Base-by-base conservation (phyloP, 2,797 vertebrate genomes). In the Loriculus beryllinus region DNA sequence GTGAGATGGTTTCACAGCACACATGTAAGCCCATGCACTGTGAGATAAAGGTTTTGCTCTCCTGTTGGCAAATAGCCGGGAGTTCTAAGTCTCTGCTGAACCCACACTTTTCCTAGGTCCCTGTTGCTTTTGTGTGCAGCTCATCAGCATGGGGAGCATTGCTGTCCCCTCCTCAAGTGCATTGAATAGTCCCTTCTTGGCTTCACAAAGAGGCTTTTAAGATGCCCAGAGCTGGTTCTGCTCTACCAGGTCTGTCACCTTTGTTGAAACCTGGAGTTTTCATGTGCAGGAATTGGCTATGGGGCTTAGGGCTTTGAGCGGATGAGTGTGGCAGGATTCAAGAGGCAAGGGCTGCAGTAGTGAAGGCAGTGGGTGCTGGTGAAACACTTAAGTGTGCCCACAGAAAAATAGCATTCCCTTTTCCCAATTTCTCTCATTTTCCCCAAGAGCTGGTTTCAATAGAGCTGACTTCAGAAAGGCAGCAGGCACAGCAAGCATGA, bases 381-480 rank as follows among this genome's bases (percentile, higher is more conserved):
- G 72, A 67, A 93, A 63, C 6, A 37, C 2, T 20, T 20, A 33
- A 11, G 7, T 1, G 0, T 19, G 10, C 22, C 43, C 37, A 31
- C 35, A 67, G 42, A 82, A 52, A 78, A 54, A 23, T 5, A 37
- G 40, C 3, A 0, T 63, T 88, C 39, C 42, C 4, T 8, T 81
- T 29, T 39, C 4, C 21, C 23, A 70, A 2, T 21, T 18, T 51
- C 60, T 57, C 74, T 20, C 28, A 6, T 86, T 39, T 39, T 39
- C 37, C 37, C 37, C 12, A 49, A 76, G 33, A 40, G 31, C 47
- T 63, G 59, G 48, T 92, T 77, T 82, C 84, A 91, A 90, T 29
- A 88, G 48, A 86, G 29, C 74, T 63, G 77, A 54, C 60, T 91
- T 86, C 64, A 86, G 70, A 84, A 79, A 95, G 87, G 72, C 57